Base-by-base conservation (phyloP, 2,888 invertebrate species). In the Cheilosia vulpina region DNA sequence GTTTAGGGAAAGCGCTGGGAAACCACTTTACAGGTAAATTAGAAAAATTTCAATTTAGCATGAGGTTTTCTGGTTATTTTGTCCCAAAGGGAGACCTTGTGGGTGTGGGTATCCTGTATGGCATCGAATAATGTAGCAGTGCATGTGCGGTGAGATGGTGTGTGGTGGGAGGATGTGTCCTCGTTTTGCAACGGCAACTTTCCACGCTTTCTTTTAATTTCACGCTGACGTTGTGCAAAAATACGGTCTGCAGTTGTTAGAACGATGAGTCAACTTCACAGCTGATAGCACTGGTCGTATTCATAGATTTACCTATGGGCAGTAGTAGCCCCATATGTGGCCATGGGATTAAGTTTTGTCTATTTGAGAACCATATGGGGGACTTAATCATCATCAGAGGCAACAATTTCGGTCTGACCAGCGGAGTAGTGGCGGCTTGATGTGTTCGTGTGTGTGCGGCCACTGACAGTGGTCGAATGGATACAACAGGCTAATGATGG, bases 1-100 rank as follows among this genome's bases (percentile, higher is more conserved):
- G 97, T 98, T 97, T 92, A 94, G 96, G 88, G 97, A 97, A 91
- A 96, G 95, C 89, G 96, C 95, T 69, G 96, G 96, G 87, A 97
- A 97, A 93, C 97, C 98, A 88, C 95, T 98, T 90, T 98, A 97
- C 94, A 97, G 97, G 97, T 97, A 93, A 93, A 93, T 73, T 65
- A 80, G 88, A 83, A 66, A 87, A 84, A 71, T 72, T 77, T 81
- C 81, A 85, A 85, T 85, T 85, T 76, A 81, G 72, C 81, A 81
- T 81, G 76, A 72, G 80, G 76, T 85, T 85, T 84, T 68, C 60
- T 43, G 79, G 73, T 65, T 69, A 53, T 65, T 57, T 63, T 62
- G 60, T 47, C 34, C 27, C 31, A 45, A 60, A 21, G 21, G 11
- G 43, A 31, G 38, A 24, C 27, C 1, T 9, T 27, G 43, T 55